Evolutionary conservation across 2,888 invertebrate genomes (phyloP), one percentile per base, ranked within the genome.

Genomic region (Volucella inflata): DNA sequence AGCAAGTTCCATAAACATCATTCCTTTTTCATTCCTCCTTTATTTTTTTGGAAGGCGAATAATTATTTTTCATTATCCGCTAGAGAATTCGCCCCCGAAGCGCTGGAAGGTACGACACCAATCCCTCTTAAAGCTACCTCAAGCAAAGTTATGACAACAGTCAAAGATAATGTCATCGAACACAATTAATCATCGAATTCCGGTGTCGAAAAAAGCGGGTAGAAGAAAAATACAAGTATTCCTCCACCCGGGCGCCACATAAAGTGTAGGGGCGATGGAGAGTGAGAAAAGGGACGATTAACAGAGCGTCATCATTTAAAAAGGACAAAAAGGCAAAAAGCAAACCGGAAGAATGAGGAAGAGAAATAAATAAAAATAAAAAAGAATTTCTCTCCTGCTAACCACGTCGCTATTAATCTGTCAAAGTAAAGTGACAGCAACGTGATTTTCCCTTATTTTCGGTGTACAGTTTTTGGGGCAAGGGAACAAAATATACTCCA

Each of bases 321-420:
- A 51, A 65, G 10, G 30, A 30, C 30, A 30, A 30, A 30, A 21
- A 21, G 21, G 21, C 21, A 21, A 21, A 30, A 30, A 30, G 0
- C 30, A 10, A 10, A 57, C 44, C 12, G 3, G 38, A 40, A 36
- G 38, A 38, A 38, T 9, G 30, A n/a, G 38, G 16, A 50, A 17
- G 6, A 64, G 14, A 6, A 48, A 51, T 44, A 17, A 50, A 44
- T 53, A 57, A 59, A 57, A 12, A 44, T 38, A 42, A 70, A 44
- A 57, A 17, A 8, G 46, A 71, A 57, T 59, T 70, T 64, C 65
- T 12, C 75, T 70, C 48, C 44, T 71, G 59, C 79, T 75, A 79
- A 76, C 84, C 84, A 79, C 70, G 79, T 84, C 75, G 75, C 75
- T 84, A 84, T 84, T 84, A 84, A 84, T 84, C 79, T 84, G 84